These are phyloP conservation scores for Schizopygopsis pylzovi DNA, from an alignment of 2,797 vertebrate genomes.

Conservation along the genomic window DNA sequence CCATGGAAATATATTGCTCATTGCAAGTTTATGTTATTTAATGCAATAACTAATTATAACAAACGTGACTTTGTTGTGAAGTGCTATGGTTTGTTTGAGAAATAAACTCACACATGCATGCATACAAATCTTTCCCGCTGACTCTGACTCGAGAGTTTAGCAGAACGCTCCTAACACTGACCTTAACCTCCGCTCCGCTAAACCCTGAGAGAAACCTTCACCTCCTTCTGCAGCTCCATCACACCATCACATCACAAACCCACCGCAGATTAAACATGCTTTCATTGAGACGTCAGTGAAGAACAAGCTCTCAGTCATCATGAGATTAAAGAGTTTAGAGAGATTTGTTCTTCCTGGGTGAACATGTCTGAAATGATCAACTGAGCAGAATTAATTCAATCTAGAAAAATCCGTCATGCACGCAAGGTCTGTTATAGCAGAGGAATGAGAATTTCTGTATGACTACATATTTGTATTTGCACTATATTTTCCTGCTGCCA, in stretches of 20 bases:
- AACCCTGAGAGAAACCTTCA: constrained; percentile 38
- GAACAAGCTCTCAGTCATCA: not conserved
- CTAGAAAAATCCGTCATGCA: not conserved
- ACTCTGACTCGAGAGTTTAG: not conserved
- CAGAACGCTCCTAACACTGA: constrained; percentile 9
- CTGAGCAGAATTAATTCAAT: not conserved
- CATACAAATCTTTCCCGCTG: not conserved
- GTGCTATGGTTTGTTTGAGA: not conserved
- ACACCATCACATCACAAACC: not conserved
- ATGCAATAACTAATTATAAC: not conserved
- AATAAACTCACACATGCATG: not conserved
- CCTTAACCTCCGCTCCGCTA: not conserved
- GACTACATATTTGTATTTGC: not conserved
- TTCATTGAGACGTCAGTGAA: not conserved
- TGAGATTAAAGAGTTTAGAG: too few species aligned
- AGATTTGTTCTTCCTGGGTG: not conserved
- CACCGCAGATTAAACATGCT: not conserved
- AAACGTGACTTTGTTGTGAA: not conserved
- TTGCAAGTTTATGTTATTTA: not conserved
- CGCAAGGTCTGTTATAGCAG: not conserved
- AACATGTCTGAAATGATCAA: not conserved
- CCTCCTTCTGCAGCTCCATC: not conserved
- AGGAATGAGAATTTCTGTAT: not conserved
- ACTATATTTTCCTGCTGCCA: not conserved
- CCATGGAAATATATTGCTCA: not conserved